Base-by-base conservation (phyloP, 2,888 invertebrate species). In the Trachelus iudaicus region DNA sequence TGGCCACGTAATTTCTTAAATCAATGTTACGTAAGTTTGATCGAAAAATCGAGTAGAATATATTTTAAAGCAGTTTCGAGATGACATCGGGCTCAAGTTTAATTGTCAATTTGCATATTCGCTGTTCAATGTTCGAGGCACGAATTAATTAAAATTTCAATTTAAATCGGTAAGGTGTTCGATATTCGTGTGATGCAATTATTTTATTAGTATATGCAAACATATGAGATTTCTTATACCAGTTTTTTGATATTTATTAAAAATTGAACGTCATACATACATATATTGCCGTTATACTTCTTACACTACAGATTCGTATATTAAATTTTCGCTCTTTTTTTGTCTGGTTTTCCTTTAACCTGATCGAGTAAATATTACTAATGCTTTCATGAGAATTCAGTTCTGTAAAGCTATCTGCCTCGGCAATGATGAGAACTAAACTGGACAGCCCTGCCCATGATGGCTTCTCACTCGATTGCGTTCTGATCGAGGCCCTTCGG, bases 391-490 rank as follows among this genome's bases (percentile, higher is more conserved):
- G 56, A 23, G 56, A 56, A 56, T 56, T 56, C 23, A 15, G 40
- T 15, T 15, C 40, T 40, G 40, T 15, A 40, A 40, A 15, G 15
- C 40, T 40, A 40, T 40, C 40, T 13, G 40, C 40, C 40, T 15
- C 4, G 40, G 82, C 23, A 9, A 11, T 81, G 75, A 76, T 76
- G 77, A 75, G 79, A 83, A 78, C 77, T 77, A 76, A 79, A 80
- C 77, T 83, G 84, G 77, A 79, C 83, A 81, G 79, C 81, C 80
- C 87, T 85, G 87, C 85, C 84, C 84, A 81, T 85, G 85, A 89
- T 88, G 81, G 85, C 80, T 79, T 86, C 82, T 81, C 85, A 84
- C 84, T 84, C 86, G 87, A 89, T 87, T 88, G 86, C 86, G 83
- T 85, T 81, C 84, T 84, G 56, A 56, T 56, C 56, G 56, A 56